Evolutionary conservation across 2,113 vertebrate species (phyloP).

Genomic region (Neogobius melanostomus): DNA sequence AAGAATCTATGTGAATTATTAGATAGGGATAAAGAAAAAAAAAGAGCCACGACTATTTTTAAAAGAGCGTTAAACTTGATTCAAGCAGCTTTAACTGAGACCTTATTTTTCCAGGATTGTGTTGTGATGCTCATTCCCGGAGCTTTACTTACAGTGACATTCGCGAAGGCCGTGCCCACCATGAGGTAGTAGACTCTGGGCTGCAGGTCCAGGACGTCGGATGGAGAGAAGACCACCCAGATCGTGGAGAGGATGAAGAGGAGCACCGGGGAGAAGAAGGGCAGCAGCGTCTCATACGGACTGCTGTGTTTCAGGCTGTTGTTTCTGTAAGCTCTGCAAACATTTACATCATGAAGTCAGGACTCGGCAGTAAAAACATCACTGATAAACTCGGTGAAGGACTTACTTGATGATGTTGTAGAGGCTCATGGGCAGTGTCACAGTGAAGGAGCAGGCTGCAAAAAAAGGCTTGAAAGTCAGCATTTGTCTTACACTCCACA

Average conservation of each 20-base stretch:
- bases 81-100: too few species aligned
- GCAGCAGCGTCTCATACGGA: slow-evolving; percentile 87
- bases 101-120: background rate
- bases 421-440: slow-evolving; percentile 97
- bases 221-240: slow-evolving; percentile 87
- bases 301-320: slow-evolving; percentile 90
- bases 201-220: slow-evolving; percentile 84
- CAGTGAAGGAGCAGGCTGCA: slow-evolving; percentile 87
- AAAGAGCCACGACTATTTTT: too few species aligned
- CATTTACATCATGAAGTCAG: background rate
- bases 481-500: background rate
- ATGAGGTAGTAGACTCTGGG: slow-evolving; percentile 94
- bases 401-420: slow-evolving; percentile 92
- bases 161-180: slow-evolving; percentile 96
- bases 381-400: background rate
- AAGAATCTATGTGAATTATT: background rate
- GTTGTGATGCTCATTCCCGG: background rate
- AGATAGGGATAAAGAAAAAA: too few species aligned
- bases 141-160: slow-evolving; percentile 86
- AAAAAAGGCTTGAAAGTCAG: too few species aligned
- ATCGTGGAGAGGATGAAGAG: slow-evolving; percentile 87
- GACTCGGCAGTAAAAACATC: background rate
- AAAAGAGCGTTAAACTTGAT: too few species aligned
- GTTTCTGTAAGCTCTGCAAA: slow-evolving; percentile 82
- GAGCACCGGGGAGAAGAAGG: slow-evolving; percentile 88